A percentile compares a stretch with the other conserved stretches of the same genome.
phyloP scores from a whole-genome alignment of 2,113 vertebrate genomes.

The Agapornis roseicollis region DNA sequence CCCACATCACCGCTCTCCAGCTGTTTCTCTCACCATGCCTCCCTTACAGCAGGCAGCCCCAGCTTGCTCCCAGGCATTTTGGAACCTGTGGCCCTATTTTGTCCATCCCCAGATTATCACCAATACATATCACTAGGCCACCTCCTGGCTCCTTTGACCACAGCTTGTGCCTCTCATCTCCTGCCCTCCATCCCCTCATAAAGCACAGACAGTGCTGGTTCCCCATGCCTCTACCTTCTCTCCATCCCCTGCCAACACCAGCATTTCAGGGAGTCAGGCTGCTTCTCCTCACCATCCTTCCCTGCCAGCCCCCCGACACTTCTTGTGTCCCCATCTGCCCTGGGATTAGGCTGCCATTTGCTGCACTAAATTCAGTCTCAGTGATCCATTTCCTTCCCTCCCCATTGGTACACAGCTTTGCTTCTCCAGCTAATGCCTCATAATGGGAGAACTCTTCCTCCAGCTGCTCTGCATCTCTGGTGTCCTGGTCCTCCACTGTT shows the following conservation, averaged over 20 bases:
- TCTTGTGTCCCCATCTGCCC: neutral
- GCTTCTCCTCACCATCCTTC: neutral
- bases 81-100: rapidly evolving
- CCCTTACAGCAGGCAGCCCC: neutral
- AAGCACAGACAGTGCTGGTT: neutral
- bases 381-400: slow-evolving; percentile 8
- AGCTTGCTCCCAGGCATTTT: too few relatives aligned
- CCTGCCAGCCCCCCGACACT: rapidly evolving
- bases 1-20: rapidly evolving
- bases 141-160: neutral
- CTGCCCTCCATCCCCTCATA: neutral
- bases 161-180: neutral
- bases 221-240: neutral
- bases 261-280: neutral
- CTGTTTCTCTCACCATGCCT: neutral
- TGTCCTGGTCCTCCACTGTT: neutral
- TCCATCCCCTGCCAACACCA: neutral
- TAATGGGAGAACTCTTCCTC: neutral
- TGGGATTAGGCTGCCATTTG: neutral
- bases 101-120: neutral
- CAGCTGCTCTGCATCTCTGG: neutral
- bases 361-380: neutral
- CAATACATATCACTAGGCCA: neutral
- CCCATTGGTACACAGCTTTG: neutral
- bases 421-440: neutral